Evolutionary conservation across 2,797 vertebrate species (phyloP), one percentile per base, ranked within the genome.

Genomic region (Carduelis carduelis): DNA sequence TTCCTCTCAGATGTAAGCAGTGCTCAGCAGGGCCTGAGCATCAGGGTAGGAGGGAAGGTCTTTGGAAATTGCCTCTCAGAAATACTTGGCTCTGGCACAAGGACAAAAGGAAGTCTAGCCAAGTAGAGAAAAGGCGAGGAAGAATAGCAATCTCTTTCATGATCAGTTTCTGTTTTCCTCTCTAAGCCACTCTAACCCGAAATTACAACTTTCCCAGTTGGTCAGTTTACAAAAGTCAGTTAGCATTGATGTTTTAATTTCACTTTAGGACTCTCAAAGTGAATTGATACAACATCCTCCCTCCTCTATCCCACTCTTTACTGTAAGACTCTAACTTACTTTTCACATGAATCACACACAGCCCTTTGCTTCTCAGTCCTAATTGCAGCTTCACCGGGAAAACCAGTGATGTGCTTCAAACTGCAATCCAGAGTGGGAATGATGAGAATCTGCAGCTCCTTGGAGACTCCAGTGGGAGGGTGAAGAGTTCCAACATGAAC

Each of bases 1-100:
- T 27, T 13, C 21, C 0, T 0, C 59, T 55, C 30, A 53, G 47
- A 23, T 26, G 30, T 11, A 28, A 43, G 27, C 11, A 0, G 21
- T 43, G 8, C 27, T 50, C 24, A 12, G 26, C 34, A 47, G 43
- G 21, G 27, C 68, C 28, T 47, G 34, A 44, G 49, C 14, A 11
- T 7, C 1, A 0, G 19, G 24, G 24, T 11, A 28, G 19, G 26
- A 72, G 16, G 1, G 0, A 39, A 65, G n/a, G 22, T 57, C 57
- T 87, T 81, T 14, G 24, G 43, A 34, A 89, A 52, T 14, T 27
- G 47, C 35, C 16, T 56, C 49, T 80, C 60, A 53, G 53, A 52
- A 82, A 56, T 66, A 43, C 41, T 55, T 37, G 11, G n/a, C 4
- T 83, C 56, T 61, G 39, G 60, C 37, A 30, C 14, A 16, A 18